Evolutionary conservation across 2,797 vertebrate species (phyloP).

Genomic region (Lutjanus argentimaculatus): DNA sequence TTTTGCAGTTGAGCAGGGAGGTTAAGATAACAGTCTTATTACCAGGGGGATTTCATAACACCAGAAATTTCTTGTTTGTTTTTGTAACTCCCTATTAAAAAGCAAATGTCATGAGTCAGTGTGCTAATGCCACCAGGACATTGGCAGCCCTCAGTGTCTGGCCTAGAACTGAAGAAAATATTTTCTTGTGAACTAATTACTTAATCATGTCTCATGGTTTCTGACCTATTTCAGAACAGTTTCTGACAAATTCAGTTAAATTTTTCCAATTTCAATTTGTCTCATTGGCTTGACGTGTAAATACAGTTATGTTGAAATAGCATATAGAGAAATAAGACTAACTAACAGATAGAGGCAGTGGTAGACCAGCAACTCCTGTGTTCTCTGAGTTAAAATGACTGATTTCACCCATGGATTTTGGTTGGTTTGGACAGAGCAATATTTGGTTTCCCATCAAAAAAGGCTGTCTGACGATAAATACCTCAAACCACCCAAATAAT

Average conservation of each 20-base stretch:
- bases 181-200: neutral
- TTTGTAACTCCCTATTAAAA: neutral
- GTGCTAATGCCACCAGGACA: conserved; percentile 2
- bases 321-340: neutral
- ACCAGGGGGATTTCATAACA: neutral
- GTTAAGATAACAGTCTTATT: conserved; percentile 7
- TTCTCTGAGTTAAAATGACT: too few relatives aligned
- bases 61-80: neutral
- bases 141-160: neutral
- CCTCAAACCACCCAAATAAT: too few relatives aligned
- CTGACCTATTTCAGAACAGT: neutral
- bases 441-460: too few relatives aligned
- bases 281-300: conserved; percentile 7
- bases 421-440: too few relatives aligned
- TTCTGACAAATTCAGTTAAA: neutral
- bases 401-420: too few relatives aligned
- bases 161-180: neutral
- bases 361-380: too few relatives aligned
- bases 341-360: too few relatives aligned
- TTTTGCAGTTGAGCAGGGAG: conserved; percentile 16
- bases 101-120: conserved; percentile 10
- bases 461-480: too few relatives aligned
- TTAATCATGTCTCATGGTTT: neutral
- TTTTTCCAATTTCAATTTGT: neutral
- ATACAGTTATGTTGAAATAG: neutral